Evolutionary conservation across 2,888 invertebrate species (phyloP), one percentile per base, ranked within the genome.

Genomic region (Galerucella calmariensis): DNA sequence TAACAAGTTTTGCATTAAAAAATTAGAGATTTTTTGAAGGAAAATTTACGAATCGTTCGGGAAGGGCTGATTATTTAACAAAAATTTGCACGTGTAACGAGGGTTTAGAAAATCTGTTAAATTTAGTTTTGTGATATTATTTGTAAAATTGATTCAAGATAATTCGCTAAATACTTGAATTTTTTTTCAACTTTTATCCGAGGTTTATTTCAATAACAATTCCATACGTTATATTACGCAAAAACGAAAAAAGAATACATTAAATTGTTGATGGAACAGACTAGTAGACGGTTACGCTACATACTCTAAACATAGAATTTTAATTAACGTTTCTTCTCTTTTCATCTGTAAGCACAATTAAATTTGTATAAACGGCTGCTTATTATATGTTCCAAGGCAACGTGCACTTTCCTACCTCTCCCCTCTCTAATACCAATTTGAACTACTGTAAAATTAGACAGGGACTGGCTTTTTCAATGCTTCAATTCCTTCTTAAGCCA

Each of bases 281-380:
- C 53, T 24, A 41, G 61, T 70, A 51, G n/a, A 27, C 70, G 70
- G 56, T 20, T 70, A 51, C 70, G 70, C 70, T 70, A 70, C 63
- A 69, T 27, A 62, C 48, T 70, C 70, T 70, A 70, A 70, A 70
- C 62, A 70, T 69, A 72, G 51, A 66, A 59, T 53, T 41, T 41
- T 77, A 78, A 78, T 78, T 78, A 77, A 76, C 61, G 72, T 75
- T 74, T 72, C 70, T 67, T 76, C 76, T 76, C 72, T 73, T 70
- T 76, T 61, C 72, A 73, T 73, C 73, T 66, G 70, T 56, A 66
- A 69, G 69, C 74, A 75, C 72, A 75, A 78, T 73, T 78, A 73
- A 78, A 75, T 73, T 74, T 70, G 73, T 74, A 74, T 73, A 76
- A 78, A 75, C 73, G 73, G 27, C 67, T 0, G 68, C 68, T 74